phyloP scores from a whole-genome alignment of 2,797 vertebrate genomes.

The Garrulus glandarius region DNA sequence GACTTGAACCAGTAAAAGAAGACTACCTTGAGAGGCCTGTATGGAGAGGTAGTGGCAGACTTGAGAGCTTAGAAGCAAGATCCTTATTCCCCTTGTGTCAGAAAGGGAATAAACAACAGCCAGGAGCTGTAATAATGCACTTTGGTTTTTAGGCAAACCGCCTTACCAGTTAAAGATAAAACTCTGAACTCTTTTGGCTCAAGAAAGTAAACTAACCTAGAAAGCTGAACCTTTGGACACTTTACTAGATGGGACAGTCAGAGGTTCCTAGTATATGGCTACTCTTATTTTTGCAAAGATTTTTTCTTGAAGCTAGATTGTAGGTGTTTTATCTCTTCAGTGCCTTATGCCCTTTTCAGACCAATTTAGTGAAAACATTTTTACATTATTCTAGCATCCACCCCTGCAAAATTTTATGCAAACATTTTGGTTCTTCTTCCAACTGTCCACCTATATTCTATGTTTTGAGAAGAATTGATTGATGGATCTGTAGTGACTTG shows the following conservation, averaged over 20 bases:
- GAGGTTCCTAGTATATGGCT: background rate
- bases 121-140: background rate
- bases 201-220: background rate
- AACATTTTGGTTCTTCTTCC: background rate
- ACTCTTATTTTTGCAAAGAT: background rate
- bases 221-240: background rate
- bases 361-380: background rate
- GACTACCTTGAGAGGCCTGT: background rate
- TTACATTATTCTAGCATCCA: background rate
- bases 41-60: background rate
- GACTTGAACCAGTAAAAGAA: background rate
- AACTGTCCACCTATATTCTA: background rate
- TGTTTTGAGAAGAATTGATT: background rate
- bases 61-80: background rate
- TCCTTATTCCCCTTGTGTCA: background rate
- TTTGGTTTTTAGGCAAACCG: background rate
- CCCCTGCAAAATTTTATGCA: background rate
- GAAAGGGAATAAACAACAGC: background rate
- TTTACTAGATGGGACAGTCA: background rate
- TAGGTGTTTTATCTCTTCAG: background rate
- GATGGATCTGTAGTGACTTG: background rate
- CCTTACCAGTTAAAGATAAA: background rate
- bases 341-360: fast-evolving
- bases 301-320: background rate
- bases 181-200: background rate